Evolutionary conservation across 2,888 invertebrate genomes (phyloP).

Genomic region (Shargacucullia verbasci): DNA sequence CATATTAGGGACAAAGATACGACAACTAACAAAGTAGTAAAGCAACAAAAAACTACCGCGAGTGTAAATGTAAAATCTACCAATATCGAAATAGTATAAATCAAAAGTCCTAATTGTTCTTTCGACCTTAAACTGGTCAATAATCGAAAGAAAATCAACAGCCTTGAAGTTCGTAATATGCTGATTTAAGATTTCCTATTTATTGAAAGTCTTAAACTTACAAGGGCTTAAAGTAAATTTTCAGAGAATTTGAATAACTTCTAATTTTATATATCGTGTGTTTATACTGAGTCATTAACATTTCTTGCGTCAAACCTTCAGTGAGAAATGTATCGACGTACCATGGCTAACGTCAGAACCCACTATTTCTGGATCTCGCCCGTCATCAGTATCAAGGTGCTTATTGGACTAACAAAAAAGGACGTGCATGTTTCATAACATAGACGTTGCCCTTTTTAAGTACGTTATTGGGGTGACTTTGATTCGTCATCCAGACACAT

Average conservation of each 20-base stretch:
- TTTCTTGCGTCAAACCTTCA: conserved; percentile 79
- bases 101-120: too few relatives aligned
- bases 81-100: too few relatives aligned
- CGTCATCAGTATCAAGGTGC: conserved; percentile 75
- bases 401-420: conserved; percentile 71
- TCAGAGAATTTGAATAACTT: conserved; percentile 44
- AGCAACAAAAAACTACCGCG: too few relatives aligned
- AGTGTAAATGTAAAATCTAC: too few relatives aligned
- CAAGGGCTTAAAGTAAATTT: conserved; percentile 10
- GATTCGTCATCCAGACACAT: conserved; percentile 66
- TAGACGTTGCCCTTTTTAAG: conserved; percentile 64
- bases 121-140: too few relatives aligned
- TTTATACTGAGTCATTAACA: conserved; percentile 76
- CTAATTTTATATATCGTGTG: conserved; percentile 50
- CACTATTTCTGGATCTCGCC: conserved; percentile 75
- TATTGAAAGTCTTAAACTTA: not conserved
- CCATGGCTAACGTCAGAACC: conserved; percentile 73
- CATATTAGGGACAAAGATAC: not conserved
- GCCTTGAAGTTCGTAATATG: conserved; percentile 8
- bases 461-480: conserved; percentile 65
- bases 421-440: conserved; percentile 53
- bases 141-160: too few relatives aligned
- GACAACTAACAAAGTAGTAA: too few relatives aligned
- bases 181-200: not conserved
- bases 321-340: conserved; percentile 70